Conservation (phyloP, 2,888 invertebrate species). For the Chrysolina haemoptera region DNA sequence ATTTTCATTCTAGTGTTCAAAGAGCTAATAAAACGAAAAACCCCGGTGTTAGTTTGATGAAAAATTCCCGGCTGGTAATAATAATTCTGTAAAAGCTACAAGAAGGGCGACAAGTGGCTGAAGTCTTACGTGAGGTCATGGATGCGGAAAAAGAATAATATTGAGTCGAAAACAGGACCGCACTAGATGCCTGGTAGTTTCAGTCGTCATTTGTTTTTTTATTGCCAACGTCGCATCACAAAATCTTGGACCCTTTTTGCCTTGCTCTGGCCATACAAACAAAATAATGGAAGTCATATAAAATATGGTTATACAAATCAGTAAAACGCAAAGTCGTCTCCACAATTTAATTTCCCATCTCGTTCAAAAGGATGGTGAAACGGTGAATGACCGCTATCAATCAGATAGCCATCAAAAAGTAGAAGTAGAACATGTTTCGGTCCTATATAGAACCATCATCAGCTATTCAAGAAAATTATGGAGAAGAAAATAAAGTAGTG, state of each 20-base stretch:
- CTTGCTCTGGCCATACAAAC: too few species aligned
- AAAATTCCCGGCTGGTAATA: conserved; percentile 55
- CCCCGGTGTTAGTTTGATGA: conserved; percentile 50
- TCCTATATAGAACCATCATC: too few species aligned
- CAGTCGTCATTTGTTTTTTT: neutral
- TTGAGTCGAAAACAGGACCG: conserved; percentile 28
- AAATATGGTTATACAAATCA: too few species aligned
- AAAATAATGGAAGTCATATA: too few species aligned
- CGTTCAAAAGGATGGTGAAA: too few species aligned
- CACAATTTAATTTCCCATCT: too few species aligned
- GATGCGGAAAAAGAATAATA: conserved; percentile 61
- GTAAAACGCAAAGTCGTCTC: too few species aligned
- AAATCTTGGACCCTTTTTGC: neutral
- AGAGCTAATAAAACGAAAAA: conserved; percentile 40
- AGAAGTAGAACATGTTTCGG: too few species aligned
- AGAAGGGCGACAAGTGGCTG: conserved; percentile 54
- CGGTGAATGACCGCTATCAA: too few species aligned
- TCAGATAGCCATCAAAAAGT: too few species aligned
- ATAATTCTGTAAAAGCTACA: conserved; percentile 54
- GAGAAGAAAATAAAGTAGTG: too few species aligned
- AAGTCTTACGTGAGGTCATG: conserved; percentile 61
- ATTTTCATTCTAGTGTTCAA: conserved; percentile 14
- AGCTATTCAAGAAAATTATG: too few species aligned
- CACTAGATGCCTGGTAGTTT: neutral
- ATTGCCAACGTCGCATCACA: neutral